Evolutionary conservation across 2,113 vertebrate genomes (phyloP).

Genomic region (Chroicocephalus ridibundus): DNA sequence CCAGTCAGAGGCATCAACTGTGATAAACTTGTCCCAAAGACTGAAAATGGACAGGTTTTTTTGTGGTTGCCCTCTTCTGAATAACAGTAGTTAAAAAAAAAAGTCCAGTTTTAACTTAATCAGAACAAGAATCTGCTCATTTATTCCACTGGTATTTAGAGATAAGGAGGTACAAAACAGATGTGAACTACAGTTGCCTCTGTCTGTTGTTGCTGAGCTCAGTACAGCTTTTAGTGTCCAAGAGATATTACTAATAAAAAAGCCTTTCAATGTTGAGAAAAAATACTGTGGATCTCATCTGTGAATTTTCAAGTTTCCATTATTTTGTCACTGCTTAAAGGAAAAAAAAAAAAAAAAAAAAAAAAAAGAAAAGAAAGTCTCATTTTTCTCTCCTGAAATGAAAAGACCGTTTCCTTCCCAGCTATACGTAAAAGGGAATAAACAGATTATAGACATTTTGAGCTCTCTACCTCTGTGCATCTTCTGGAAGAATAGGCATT

Average conservation of each 20-base stretch:
- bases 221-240: background rate
- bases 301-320: background rate
- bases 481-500: background rate
- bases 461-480: background rate
- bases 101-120: background rate
- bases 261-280: background rate
- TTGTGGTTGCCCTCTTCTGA: background rate
- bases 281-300: background rate
- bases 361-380: background rate
- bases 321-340: background rate
- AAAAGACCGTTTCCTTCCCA: background rate
- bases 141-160: background rate
- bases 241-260: background rate
- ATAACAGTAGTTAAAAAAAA: background rate
- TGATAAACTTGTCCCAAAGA: background rate
- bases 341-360: too few species aligned
- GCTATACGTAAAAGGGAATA: background rate
- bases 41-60: fast-evolving
- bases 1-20: background rate
- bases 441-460: background rate
- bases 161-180: background rate
- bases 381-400: background rate
- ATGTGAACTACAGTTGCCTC: background rate
- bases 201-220: background rate
- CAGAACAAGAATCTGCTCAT: background rate